Percentiles rank a stretch among this genome's conserved stretches.
Evolutionary conservation across 2,888 invertebrate species (phyloP).

Genomic region (Neoascia interrupta): DNA sequence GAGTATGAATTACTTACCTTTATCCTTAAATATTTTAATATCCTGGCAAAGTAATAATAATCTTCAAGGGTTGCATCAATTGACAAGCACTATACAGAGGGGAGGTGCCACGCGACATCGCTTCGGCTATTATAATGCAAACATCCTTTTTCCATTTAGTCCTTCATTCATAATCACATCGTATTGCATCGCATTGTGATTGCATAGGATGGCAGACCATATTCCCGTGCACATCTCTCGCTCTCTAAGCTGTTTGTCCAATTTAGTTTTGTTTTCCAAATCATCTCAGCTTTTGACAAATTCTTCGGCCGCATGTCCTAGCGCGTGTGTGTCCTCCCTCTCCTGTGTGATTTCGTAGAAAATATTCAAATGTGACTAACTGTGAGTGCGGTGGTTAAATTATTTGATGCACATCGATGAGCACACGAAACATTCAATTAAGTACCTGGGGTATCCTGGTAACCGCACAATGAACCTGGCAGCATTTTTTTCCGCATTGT

Average conservation of each 20-base stretch:
- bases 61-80: slow-evolving; percentile 8
- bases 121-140: slow-evolving; percentile 44
- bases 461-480: slow-evolving; percentile 29
- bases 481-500: not conserved
- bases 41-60: slow-evolving; percentile 30
- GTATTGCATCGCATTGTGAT: slow-evolving; percentile 29
- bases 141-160: slow-evolving; percentile 61
- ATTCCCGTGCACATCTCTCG: slow-evolving; percentile 8
- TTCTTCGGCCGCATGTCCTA: slow-evolving; percentile 45
- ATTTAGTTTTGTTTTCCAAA: slow-evolving; percentile 41
- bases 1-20: slow-evolving; percentile 55
- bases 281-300: slow-evolving; percentile 55
- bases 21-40: slow-evolving; percentile 57
- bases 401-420: slow-evolving; percentile 58
- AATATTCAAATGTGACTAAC: not conserved
- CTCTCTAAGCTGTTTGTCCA: slow-evolving; percentile 48
- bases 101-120: slow-evolving; percentile 49
- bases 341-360: not conserved
- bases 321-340: slow-evolving; percentile 29
- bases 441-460: slow-evolving; percentile 50
- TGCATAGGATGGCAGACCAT: not conserved
- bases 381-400: slow-evolving; percentile 16
- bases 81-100: not conserved
- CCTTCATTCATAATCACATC: slow-evolving; percentile 9
- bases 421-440: slow-evolving; percentile 54